Conservation (phyloP, 2,113 vertebrate genomes). For the Oreocharis arfaki region DNA sequence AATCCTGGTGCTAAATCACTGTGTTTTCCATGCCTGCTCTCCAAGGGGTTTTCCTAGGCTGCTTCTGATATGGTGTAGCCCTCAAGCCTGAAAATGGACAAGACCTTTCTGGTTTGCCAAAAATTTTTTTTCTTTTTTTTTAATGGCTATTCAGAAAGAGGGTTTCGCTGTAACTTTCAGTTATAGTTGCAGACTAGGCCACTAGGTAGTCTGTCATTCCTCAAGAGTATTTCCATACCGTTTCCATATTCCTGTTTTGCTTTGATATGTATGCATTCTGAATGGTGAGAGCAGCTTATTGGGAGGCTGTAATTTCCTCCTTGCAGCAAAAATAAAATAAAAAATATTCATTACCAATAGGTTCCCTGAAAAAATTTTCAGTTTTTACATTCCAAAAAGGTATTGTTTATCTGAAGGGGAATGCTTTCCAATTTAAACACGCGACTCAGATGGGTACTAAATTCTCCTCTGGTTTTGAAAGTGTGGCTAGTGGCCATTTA, state of each 20-base stretch:
- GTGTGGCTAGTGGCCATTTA: background rate
- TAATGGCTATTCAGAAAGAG: background rate
- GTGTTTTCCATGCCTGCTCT: background rate
- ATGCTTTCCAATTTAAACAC: background rate
- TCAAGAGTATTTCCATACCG: background rate
- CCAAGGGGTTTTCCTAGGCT: background rate
- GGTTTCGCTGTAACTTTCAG: background rate
- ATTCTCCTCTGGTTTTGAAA: background rate
- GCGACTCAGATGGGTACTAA: background rate
- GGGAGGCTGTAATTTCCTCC: background rate
- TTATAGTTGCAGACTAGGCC: background rate
- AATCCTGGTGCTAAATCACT: background rate
- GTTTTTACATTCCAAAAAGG: background rate
- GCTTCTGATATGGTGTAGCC: background rate
- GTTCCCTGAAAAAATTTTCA: background rate
- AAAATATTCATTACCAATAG: background rate
- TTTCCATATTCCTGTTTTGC: background rate
- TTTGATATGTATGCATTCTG: background rate
- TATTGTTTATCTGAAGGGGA: background rate
- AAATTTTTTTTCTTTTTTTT: background rate
- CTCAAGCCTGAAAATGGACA: background rate
- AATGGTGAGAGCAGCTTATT: background rate
- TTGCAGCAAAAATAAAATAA: background rate
- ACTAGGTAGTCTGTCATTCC: background rate
- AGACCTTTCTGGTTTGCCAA: background rate